Conservation (phyloP, 2,888 invertebrate species). For the Cheilosia vulpina region DNA sequence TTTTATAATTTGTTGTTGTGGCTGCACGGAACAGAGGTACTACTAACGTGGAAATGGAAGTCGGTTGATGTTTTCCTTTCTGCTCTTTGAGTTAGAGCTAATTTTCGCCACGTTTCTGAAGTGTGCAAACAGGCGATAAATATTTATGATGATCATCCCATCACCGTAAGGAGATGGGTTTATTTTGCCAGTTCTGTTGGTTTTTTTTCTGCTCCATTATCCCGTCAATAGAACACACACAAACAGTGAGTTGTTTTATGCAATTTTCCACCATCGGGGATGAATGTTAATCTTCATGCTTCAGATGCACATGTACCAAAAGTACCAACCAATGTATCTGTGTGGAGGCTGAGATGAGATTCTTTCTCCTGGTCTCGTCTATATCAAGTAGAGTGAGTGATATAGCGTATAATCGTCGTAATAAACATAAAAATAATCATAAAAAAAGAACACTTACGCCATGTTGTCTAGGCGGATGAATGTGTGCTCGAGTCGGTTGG, state of each 20-base stretch:
- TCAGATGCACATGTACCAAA: constrained; percentile 60
- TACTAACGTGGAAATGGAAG: constrained; percentile 7
- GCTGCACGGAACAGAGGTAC: neutral
- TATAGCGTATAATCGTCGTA: constrained; percentile 73
- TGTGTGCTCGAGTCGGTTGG: constrained; percentile 27
- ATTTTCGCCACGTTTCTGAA: constrained; percentile 71
- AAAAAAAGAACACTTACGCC: constrained; percentile 67
- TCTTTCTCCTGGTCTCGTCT: constrained; percentile 43
- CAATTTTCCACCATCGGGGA: constrained; percentile 59
- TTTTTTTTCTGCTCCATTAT: constrained; percentile 59
- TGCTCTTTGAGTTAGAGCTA: constrained; percentile 55
- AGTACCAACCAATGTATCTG: constrained; percentile 25
- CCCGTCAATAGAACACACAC: constrained; percentile 41
- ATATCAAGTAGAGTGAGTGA: constrained; percentile 63
- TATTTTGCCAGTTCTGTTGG: constrained; percentile 19
- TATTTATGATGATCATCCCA: constrained; percentile 71
- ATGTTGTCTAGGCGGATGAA: constrained; percentile 60
- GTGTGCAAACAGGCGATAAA: constrained; percentile 75
- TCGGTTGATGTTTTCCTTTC: constrained; percentile 12
- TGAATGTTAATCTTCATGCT: constrained; percentile 73
- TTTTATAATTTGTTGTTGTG: constrained; percentile 13
- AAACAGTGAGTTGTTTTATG: constrained; percentile 61
- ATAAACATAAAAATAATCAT: constrained; percentile 75
- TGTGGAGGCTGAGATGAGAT: constrained; percentile 17
- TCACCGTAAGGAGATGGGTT: constrained; percentile 48